phyloP scores from a whole-genome alignment of 2,888 invertebrate genomes.

The Hydrotaea cyrtoneurina region DNA sequence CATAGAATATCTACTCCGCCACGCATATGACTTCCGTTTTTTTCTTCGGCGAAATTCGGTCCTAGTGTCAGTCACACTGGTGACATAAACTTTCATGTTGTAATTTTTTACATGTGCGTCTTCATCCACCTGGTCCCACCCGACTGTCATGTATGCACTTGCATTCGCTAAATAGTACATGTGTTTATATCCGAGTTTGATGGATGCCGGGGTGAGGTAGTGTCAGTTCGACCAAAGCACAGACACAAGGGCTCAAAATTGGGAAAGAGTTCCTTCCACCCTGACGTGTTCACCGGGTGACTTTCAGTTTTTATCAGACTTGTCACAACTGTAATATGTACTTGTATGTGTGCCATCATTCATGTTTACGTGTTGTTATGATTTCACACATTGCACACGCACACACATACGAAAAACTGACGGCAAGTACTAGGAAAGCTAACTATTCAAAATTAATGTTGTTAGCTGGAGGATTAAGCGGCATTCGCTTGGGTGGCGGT shows the following conservation, averaged over 20 bases:
- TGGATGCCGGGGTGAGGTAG: not conserved
- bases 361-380: constrained; percentile 23
- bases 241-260: not conserved
- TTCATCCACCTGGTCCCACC: not conserved
- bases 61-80: constrained; percentile 30
- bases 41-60: not conserved
- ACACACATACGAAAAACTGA: not conserved
- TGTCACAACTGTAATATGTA: constrained; percentile 27
- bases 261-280: constrained; percentile 17
- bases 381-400: constrained; percentile 19
- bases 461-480: no score
- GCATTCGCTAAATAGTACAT: not conserved
- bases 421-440: no score
- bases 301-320: constrained; percentile 35
- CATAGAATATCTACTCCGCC: constrained; percentile 21
- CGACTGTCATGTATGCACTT: not conserved
- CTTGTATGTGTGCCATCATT: constrained; percentile 20
- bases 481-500: no score
- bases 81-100: constrained; percentile 43
- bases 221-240: no score
- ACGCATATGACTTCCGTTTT: constrained; percentile 46
- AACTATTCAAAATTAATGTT: no score
- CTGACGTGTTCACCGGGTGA: not conserved
- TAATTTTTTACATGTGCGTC: constrained; percentile 23
- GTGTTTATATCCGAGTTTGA: not conserved